Conservation (phyloP, 2,888 invertebrate genomes). For the Phalera bucephala region DNA sequence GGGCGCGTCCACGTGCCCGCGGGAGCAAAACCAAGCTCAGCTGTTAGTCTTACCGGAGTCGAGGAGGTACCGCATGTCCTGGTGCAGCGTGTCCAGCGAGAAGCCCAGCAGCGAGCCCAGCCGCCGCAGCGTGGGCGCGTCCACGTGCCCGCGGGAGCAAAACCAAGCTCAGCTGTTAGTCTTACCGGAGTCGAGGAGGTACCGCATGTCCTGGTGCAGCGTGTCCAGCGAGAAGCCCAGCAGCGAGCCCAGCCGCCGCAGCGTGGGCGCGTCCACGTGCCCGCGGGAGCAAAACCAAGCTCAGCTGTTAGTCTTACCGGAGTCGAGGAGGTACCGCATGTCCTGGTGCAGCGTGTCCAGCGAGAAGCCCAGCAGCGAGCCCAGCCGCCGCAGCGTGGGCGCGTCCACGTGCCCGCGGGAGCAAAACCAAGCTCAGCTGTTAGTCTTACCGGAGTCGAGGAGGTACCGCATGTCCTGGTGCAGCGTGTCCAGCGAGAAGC, state of each 20-base stretch:
- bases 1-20: conserved; percentile 27
- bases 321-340: conserved; percentile 92
- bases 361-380: conserved; percentile 93
- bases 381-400: conserved; percentile 79
- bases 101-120: conserved; percentile 93
- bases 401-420: conserved; percentile 27
- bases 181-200: conserved; percentile 90
- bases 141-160: conserved; percentile 29
- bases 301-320: too few species aligned
- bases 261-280: conserved; percentile 26
- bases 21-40: too few species aligned
- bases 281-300: conserved; percentile 29
- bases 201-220: conserved; percentile 91
- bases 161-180: too few species aligned
- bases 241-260: conserved; percentile 88
- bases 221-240: conserved; percentile 93
- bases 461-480: conserved; percentile 91
- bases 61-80: conserved; percentile 90
- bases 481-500: conserved; percentile 92
- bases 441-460: conserved; percentile 89
- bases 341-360: conserved; percentile 92
- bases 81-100: conserved; percentile 91
- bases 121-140: conserved; percentile 59
- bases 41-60: conserved; percentile 90
- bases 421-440: too few species aligned